Percentiles rank a stretch among this genome's conserved stretches.
Conservation (phyloP, 2,113 vertebrate genomes). For the Hyperoodon ampullatus region DNA sequence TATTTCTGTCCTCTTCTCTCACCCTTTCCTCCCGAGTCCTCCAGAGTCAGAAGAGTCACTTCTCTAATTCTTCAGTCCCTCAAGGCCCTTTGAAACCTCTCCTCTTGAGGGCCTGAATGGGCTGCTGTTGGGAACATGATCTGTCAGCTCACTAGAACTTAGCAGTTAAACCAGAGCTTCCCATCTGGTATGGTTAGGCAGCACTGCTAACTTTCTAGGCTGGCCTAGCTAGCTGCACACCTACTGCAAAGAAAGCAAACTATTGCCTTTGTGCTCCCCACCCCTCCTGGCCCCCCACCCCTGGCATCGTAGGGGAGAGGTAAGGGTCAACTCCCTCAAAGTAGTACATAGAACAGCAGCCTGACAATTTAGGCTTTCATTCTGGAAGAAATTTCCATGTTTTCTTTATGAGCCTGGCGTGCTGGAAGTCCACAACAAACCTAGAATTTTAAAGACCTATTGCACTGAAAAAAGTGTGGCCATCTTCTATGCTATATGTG, state of each 20-base stretch:
- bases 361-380: slow-evolving; percentile 62
- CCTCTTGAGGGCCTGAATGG: slow-evolving; percentile 31
- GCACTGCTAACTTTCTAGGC: not conserved
- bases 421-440: slow-evolving; percentile 59
- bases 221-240: not conserved
- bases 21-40: not conserved
- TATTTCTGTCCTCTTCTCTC: not conserved
- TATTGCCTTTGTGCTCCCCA: not conserved
- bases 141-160: not conserved
- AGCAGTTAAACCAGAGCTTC: not conserved
- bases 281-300: not conserved
- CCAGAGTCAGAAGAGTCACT: not conserved
- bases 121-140: not conserved
- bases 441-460: slow-evolving; percentile 75
- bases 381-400: slow-evolving; percentile 76
- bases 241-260: not conserved
- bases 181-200: not conserved
- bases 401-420: slow-evolving; percentile 3
- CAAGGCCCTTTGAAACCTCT: slow-evolving; percentile 3
- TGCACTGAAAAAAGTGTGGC: slow-evolving; percentile 75
- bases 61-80: slow-evolving; percentile 47
- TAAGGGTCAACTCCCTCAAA: not conserved
- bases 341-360: not conserved
- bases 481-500: slow-evolving; percentile 78
- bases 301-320: not conserved